Conservation (phyloP, 2,888 invertebrate species). For the Willowsia nigromaculata region DNA sequence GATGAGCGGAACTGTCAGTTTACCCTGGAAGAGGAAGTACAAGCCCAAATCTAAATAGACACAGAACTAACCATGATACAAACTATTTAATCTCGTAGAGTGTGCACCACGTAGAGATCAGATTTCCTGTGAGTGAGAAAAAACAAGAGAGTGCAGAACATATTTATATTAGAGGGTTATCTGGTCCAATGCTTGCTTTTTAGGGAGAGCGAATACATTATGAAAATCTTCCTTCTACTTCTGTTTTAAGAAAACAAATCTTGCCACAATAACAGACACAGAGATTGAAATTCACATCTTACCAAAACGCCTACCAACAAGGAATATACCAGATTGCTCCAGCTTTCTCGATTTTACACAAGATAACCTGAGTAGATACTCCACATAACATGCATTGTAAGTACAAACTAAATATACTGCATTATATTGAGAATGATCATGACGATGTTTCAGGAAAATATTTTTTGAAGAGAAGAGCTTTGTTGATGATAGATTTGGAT, state of each 20-base stretch:
- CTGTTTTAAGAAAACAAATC: slow-evolving; percentile 73
- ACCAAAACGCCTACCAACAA: slow-evolving; percentile 18
- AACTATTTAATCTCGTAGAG: not conserved
- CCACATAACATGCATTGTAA: no score
- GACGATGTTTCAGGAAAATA: not conserved
- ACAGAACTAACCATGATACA: slow-evolving; percentile 5
- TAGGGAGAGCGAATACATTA: not conserved
- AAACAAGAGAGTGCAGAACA: not conserved
- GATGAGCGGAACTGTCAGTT: slow-evolving; percentile 75
- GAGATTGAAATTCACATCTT: slow-evolving; percentile 7
- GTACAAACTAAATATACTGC: not conserved
- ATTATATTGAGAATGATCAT: not conserved
- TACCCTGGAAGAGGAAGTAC: slow-evolving; percentile 75
- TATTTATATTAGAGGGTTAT: not conserved
- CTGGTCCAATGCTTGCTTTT: not conserved
- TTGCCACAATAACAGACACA: slow-evolving; percentile 66
- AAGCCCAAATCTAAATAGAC: slow-evolving; percentile 74
- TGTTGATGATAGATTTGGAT: slow-evolving; percentile 61
- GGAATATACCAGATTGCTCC: slow-evolving; percentile 64
- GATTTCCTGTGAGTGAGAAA: slow-evolving; percentile 20
- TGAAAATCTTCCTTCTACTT: slow-evolving; percentile 49
- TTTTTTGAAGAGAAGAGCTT: slow-evolving; percentile 26
- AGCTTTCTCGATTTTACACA: slow-evolving; percentile 31
- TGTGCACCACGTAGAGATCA: not conserved
- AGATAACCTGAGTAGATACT: not conserved